Conservation (phyloP, 2,113 vertebrate genomes). For the Elgaria multicarinata region DNA sequence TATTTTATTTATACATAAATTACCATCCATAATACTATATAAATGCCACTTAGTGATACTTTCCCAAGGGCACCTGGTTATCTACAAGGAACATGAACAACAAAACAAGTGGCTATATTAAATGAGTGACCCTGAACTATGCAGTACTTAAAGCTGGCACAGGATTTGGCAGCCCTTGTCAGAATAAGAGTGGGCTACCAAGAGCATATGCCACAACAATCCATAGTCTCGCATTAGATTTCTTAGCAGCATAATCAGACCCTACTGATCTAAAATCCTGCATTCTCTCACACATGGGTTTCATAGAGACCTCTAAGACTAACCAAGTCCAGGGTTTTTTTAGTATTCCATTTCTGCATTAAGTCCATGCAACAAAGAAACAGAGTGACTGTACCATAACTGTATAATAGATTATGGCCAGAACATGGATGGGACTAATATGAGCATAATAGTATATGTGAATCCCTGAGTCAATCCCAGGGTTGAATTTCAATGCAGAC, state of each 20-base stretch:
- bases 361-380: background rate
- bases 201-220: background rate
- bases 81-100: slow-evolving; percentile 48
- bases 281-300: background rate
- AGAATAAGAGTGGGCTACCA: background rate
- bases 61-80: slow-evolving; percentile 66
- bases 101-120: slow-evolving; percentile 57
- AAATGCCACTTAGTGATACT: slow-evolving; percentile 65
- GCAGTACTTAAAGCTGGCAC: background rate
- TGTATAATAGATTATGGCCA: background rate
- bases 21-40: slow-evolving; percentile 64
- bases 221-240: background rate
- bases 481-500: no score
- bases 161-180: background rate
- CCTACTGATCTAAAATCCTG: background rate
- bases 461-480: no score
- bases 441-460: no score
- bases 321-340: background rate
- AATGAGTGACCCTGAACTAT: slow-evolving; percentile 28
- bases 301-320: background rate
- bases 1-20: slow-evolving; percentile 64
- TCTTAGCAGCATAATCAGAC: background rate
- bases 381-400: background rate
- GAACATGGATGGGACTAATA: no score
- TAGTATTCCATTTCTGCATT: background rate